These are phyloP conservation scores for Episyrphus balteatus DNA, from an alignment of 1,140 invertebrate species.

Conservation along the genomic window DNA sequence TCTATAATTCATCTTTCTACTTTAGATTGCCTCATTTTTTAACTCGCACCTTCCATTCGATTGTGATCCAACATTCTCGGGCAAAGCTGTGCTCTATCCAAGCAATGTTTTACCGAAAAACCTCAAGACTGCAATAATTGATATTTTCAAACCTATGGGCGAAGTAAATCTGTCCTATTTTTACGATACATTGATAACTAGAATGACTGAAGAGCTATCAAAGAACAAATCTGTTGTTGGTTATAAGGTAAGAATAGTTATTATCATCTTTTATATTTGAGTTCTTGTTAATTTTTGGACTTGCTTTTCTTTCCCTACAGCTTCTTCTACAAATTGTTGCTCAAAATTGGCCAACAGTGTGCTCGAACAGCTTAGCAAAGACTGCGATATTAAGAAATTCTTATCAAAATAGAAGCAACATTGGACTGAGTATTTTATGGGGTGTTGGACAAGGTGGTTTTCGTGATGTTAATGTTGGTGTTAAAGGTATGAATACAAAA, in stretches of 20 bases:
- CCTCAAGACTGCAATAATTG: conserved; percentile 14
- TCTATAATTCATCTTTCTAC: too few relatives aligned
- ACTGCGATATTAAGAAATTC: conserved; percentile 53
- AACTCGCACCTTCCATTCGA: conserved; percentile 19
- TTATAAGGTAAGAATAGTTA: conserved; percentile 39
- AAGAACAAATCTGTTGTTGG: conserved; percentile 44
- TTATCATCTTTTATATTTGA: neutral
- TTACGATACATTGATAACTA: conserved; percentile 45
- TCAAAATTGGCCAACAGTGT: conserved; percentile 50
- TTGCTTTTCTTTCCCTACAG: conserved; percentile 1
- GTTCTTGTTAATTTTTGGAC: neutral
- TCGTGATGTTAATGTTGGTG: conserved; percentile 53
- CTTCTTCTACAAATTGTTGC: conserved; percentile 57
- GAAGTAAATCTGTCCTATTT: conserved; percentile 43
- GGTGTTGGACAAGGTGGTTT: conserved; percentile 62
- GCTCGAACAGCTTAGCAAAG: conserved; percentile 48
- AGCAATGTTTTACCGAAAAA: conserved; percentile 18
- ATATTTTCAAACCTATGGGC: conserved; percentile 38
- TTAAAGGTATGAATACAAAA: conserved; percentile 43
- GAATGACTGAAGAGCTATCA: conserved; percentile 41
- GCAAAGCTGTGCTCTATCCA: conserved; percentile 25
- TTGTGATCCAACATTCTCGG: conserved; percentile 29
- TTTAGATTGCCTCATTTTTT: conserved; percentile 5
- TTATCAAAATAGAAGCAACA: conserved; percentile 65
- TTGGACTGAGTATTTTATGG: conserved; percentile 69